Percentiles rank a stretch among this genome's conserved stretches.
Conservation (phyloP, 2,797 vertebrate species). For the Phylloscopus collybita region DNA sequence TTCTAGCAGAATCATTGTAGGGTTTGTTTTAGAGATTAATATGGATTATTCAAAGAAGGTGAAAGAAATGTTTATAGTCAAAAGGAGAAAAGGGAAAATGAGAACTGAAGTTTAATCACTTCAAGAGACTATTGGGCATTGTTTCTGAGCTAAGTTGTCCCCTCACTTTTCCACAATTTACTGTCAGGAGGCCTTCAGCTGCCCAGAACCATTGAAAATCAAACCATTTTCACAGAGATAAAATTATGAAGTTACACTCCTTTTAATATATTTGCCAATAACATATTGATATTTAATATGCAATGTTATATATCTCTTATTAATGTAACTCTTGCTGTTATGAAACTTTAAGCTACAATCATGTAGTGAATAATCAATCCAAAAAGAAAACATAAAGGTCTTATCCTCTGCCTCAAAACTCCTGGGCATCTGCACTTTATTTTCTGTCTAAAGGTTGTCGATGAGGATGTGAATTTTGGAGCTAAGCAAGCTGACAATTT, state of each 20-base stretch:
- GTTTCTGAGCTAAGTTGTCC: neutral
- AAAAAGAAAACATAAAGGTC: neutral
- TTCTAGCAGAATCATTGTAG: neutral
- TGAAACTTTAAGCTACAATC: neutral
- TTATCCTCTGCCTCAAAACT: neutral
- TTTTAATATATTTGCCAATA: neutral
- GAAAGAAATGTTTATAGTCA: neutral
- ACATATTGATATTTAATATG: neutral
- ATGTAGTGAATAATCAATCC: neutral
- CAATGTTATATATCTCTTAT: neutral
- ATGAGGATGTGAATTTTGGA: neutral
- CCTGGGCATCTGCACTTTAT: neutral
- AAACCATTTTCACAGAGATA: neutral
- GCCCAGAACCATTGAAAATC: neutral
- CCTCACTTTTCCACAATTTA: neutral
- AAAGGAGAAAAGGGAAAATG: neutral
- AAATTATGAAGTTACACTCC: neutral
- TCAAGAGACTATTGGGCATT: neutral
- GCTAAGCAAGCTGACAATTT: conserved; percentile 20
- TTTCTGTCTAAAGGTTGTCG: neutral
- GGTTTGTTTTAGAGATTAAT: neutral
- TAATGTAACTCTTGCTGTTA: neutral
- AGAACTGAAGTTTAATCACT: neutral
- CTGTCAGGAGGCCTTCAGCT: neutral
- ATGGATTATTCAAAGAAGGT: neutral